Percentiles rank a stretch among this genome's conserved stretches.
Conservation (phyloP, 1,140 invertebrate species). For the Bombus haemorrhoidalis region DNA sequence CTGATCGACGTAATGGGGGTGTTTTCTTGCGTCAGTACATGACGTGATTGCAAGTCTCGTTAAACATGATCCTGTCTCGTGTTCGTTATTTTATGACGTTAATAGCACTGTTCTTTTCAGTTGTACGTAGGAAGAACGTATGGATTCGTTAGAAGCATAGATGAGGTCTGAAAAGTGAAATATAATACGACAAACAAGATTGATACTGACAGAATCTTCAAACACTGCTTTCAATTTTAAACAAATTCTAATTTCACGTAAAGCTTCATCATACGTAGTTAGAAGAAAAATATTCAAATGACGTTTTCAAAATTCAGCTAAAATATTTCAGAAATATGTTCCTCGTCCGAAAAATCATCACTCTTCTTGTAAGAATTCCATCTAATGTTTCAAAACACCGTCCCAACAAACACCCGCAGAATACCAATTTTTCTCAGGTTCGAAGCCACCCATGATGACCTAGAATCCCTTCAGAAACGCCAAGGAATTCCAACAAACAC, state of each 20-base stretch:
- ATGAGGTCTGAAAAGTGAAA: no score
- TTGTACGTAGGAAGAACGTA: not conserved
- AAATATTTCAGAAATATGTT: not conserved
- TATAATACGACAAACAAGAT: no score
- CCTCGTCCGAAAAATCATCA: not conserved
- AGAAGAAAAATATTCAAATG: no score
- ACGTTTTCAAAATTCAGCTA: no score
- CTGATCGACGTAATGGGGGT: not conserved
- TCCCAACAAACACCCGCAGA: not conserved
- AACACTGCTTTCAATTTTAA: no score
- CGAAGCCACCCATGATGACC: not conserved
- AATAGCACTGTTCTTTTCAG: not conserved
- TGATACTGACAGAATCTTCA: no score
- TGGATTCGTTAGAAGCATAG: not conserved
- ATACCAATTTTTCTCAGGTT: not conserved
- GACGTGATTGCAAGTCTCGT: not conserved
- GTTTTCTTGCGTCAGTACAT: not conserved
- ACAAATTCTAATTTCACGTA: no score
- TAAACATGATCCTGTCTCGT: not conserved
- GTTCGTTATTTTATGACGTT: not conserved
- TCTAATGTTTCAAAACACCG: not conserved
- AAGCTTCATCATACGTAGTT: no score
- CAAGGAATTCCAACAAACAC: not conserved
- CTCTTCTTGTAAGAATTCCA: not conserved
- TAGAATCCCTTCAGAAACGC: not conserved